Percentiles rank a stretch among this genome's conserved stretches.
These are phyloP conservation scores for Chelonus formosanus DNA, from an alignment of 2,888 invertebrate species.

Conservation along the genomic window DNA sequence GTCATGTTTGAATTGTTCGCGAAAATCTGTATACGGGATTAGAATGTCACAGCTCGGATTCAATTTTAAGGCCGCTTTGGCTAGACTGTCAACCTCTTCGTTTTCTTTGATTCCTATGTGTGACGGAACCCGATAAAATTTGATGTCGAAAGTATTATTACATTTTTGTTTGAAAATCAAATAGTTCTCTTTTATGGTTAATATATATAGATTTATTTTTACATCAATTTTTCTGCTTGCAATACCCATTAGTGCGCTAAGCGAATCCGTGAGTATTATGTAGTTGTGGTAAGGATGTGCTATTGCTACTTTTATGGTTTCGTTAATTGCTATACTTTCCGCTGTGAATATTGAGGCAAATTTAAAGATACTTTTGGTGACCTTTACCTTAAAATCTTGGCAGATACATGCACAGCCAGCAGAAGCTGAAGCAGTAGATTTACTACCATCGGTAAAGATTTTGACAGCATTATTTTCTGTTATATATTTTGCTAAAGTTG, in stretches of 20 bases:
- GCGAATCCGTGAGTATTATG: slow-evolving; percentile 5
- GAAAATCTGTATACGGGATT: background rate
- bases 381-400: background rate
- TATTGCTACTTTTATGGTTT: slow-evolving; percentile 5
- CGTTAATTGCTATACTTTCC: slow-evolving; percentile 11
- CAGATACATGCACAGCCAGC: slow-evolving; percentile 7
- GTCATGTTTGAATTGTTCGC: background rate
- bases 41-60: background rate
- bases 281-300: background rate
- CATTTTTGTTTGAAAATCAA: too few species aligned
- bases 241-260: background rate
- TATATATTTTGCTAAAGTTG: background rate
- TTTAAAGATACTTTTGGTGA: slow-evolving; percentile 1
- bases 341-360: slow-evolving; percentile 10
- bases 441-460: slow-evolving; percentile 20
- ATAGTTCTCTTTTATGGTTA: too few species aligned
- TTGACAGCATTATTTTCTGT: background rate
- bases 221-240: too few species aligned
- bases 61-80: background rate
- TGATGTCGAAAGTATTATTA: background rate
- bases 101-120: background rate
- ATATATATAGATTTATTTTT: too few species aligned
- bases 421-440: background rate
- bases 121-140: background rate
- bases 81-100: background rate